Percentiles rank a stretch among this genome's conserved stretches.
These are phyloP conservation scores for Tinamus major DNA, from an alignment of 2,797 vertebrate genomes.

Conservation along the genomic window DNA sequence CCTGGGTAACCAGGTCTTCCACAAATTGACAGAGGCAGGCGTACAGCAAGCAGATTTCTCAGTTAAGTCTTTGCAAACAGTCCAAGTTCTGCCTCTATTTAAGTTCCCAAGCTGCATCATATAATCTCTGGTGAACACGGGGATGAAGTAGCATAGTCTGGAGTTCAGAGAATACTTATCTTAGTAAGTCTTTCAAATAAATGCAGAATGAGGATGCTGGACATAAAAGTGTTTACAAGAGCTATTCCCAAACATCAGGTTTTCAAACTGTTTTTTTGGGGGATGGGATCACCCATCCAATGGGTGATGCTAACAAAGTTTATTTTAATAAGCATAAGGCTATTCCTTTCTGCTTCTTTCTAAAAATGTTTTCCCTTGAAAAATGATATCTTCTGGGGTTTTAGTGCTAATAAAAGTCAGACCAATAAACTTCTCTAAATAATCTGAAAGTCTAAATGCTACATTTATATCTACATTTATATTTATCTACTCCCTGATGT, in stretches of 20 bases:
- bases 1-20: neutral
- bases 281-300: too few relatives aligned
- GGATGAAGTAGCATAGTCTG: neutral
- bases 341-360: neutral
- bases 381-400: neutral
- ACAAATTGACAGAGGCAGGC: neutral
- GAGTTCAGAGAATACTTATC: neutral
- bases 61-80: neutral
- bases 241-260: neutral
- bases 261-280: neutral
- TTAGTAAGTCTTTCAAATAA: neutral
- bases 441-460: neutral
- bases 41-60: neutral
- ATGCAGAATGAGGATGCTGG: neutral
- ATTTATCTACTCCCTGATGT: neutral
- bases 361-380: conserved; percentile 11
- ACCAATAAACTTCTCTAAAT: neutral
- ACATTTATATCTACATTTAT: neutral
- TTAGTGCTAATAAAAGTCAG: neutral
- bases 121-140: neutral
- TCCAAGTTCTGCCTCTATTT: neutral
- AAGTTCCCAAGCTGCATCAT: neutral
- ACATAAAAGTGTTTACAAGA: neutral
- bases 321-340: neutral
- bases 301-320: neutral